phyloP scores from a whole-genome alignment of 2,113 vertebrate species.

The Muntiacus muntjak region DNA sequence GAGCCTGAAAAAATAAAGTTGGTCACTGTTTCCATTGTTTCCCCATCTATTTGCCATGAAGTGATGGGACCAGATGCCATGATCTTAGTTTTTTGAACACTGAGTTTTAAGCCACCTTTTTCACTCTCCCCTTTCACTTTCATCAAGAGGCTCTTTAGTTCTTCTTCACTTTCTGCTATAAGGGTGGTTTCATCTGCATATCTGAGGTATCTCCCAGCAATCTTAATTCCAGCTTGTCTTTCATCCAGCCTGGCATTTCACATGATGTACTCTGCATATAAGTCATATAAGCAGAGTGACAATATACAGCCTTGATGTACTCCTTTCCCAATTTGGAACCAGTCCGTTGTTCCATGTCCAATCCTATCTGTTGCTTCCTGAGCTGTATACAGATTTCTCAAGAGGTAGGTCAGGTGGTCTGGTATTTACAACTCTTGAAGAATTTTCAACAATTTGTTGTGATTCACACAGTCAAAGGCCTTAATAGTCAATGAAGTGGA shows the following conservation, averaged over 20 bases:
- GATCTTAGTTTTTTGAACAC: not conserved
- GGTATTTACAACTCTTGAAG: not conserved
- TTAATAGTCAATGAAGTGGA: not conserved
- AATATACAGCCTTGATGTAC: not conserved
- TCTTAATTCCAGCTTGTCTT: not conserved
- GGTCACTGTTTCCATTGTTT: not conserved
- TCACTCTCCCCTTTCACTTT: not conserved
- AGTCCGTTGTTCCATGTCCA: not conserved
- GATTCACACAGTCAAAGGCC: not conserved
- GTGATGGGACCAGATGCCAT: not conserved
- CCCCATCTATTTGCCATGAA: not conserved
- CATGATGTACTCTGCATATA: not conserved
- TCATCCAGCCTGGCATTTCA: not conserved
- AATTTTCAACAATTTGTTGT: not conserved
- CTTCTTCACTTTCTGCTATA: not conserved
- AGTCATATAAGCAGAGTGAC: not conserved
- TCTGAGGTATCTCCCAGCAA: not conserved
- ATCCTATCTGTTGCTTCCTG: not conserved
- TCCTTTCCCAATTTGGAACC: not conserved
- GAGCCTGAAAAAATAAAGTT: not conserved
- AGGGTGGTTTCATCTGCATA: not conserved
- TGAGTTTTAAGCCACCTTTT: not conserved
- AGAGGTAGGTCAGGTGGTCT: not conserved
- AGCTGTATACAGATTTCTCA: not conserved
- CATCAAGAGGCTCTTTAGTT: not conserved